phyloP scores from a whole-genome alignment of 2,888 invertebrate genomes.

The Limulus polyphemus region DNA sequence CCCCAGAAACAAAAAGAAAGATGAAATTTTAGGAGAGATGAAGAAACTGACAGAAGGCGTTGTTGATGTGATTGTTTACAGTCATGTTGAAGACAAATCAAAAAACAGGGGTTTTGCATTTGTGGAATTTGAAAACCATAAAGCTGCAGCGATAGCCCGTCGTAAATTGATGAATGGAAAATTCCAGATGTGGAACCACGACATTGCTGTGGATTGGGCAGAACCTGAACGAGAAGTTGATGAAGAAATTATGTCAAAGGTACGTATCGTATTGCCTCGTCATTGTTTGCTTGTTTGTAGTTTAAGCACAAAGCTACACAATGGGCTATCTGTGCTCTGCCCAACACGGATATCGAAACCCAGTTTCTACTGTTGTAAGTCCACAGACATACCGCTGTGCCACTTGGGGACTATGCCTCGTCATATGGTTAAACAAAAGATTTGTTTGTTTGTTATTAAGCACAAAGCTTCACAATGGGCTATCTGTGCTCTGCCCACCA shows the following conservation, averaged over 20 bases:
- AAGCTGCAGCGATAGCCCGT: slow-evolving; percentile 44
- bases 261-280: slow-evolving; percentile 24
- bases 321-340: too few relatives aligned
- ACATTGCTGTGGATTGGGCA: slow-evolving; percentile 72
- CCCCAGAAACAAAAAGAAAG: slow-evolving; percentile 51
- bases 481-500: too few relatives aligned
- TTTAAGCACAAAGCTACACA: too few relatives aligned
- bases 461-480: too few relatives aligned
- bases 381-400: too few relatives aligned
- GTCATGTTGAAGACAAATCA: slow-evolving; percentile 45
- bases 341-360: too few relatives aligned
- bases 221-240: slow-evolving; percentile 64
- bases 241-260: slow-evolving; percentile 52
- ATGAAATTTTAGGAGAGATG: slow-evolving; percentile 48
- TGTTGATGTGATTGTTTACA: slow-evolving; percentile 52
- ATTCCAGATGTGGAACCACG: slow-evolving; percentile 46
- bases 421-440: too few relatives aligned
- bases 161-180: slow-evolving; percentile 36
- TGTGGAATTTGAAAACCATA: slow-evolving; percentile 63
- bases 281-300: too few relatives aligned
- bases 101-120: slow-evolving; percentile 70
- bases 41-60: slow-evolving; percentile 54
- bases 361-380: too few relatives aligned
- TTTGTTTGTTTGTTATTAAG: too few relatives aligned
- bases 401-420: too few relatives aligned